Evolutionary conservation across 2,113 vertebrate genomes (phyloP), one percentile per base, ranked within the genome.

Genomic region (Pachycephala philippinensis): DNA sequence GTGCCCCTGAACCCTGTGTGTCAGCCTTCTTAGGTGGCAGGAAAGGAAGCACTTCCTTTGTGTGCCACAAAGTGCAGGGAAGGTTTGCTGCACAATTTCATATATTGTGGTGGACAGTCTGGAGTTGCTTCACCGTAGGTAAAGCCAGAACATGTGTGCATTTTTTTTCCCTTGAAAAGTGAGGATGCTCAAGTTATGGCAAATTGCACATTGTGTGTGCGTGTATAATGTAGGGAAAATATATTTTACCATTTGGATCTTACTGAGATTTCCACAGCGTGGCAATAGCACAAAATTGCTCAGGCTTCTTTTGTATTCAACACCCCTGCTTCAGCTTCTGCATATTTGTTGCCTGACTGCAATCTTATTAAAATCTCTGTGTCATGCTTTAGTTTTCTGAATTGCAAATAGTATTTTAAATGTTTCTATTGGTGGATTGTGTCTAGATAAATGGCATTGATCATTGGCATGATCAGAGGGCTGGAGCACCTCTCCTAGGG

Each of bases 51-150:
- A 2, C 11, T 81, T 4, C 40, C 47, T 76, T 17, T 86, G 26
- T 7, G 4, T 31, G 39, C 13, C 26, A 28, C 2, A 0, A 66
- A 69, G 23, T 0, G 3, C 1, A 1, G 33, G 31, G 37, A 66
- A 65, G 13, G 16, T 45, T 83, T 88, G 26, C 13, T 44, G 21
- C 40, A 64, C 17, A 22, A 4, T 76, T 77, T 42, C 35, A 5
- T 64, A 14, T 52, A 78, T 64, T 50, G 12, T 16, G 13, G 8
- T 64, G 60, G 72, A 26, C 26, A 57, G 30, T 61, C 79, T 60
- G 52, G 10, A 31, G 77, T 24, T 89, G n/a, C 54, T 93, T 81
- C 47, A 65, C 33, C 27, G 52, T 2, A 56, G 53, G 26, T 2
- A 1, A 87, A 75, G 20, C 28, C n/a, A 82, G 66, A 82, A 72